A percentile compares a stretch with the other conserved stretches of the same genome.
Evolutionary conservation across 53 echinoderm and acorn worm species (phyloP).

Genomic region (Holothuria leucospilota): DNA sequence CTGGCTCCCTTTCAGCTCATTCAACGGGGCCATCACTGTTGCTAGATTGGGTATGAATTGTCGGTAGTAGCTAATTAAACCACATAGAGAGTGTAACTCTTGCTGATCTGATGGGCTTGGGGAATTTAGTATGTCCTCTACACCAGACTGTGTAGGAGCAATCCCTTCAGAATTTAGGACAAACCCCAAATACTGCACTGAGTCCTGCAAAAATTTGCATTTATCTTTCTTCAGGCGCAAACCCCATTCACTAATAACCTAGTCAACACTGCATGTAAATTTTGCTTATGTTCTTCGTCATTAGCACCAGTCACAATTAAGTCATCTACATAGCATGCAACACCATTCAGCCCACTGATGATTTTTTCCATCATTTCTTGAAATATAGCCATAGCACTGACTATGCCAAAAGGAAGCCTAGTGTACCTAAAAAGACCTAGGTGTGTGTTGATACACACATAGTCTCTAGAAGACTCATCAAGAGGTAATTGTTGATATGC

Average conservation of each 20-base stretch:
- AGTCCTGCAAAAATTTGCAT: conserved; percentile 52
- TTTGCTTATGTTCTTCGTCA: conserved; percentile 9
- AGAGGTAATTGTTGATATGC: conserved; percentile 55
- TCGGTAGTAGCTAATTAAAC: conserved; percentile 34
- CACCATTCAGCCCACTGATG: neutral
- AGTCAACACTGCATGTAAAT: neutral
- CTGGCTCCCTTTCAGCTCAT: conserved; percentile 21
- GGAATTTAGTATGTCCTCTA: conserved; percentile 17
- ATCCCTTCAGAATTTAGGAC: conserved; percentile 43
- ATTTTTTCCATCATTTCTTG: conserved; percentile 47
- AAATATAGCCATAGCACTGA: conserved; percentile 37
- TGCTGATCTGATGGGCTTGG: conserved; percentile 13
- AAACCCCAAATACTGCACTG: conserved; percentile 54
- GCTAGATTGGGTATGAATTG: conserved; percentile 21
- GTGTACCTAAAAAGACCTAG: conserved; percentile 56
- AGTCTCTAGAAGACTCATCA: conserved; percentile 34
- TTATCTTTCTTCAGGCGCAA: conserved; percentile 54
- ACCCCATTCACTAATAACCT: conserved; percentile 6
- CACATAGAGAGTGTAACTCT: conserved; percentile 48
- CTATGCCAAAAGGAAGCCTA: conserved; percentile 45
- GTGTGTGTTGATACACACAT: conserved; percentile 55
- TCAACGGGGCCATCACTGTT: conserved; percentile 25
- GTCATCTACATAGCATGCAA: conserved; percentile 30
- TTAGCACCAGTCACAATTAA: neutral
- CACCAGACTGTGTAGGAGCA: conserved; percentile 7